Evolutionary conservation across 2,113 vertebrate species (phyloP), one percentile per base, ranked within the genome.

Genomic region (Azemiops feae): DNA sequence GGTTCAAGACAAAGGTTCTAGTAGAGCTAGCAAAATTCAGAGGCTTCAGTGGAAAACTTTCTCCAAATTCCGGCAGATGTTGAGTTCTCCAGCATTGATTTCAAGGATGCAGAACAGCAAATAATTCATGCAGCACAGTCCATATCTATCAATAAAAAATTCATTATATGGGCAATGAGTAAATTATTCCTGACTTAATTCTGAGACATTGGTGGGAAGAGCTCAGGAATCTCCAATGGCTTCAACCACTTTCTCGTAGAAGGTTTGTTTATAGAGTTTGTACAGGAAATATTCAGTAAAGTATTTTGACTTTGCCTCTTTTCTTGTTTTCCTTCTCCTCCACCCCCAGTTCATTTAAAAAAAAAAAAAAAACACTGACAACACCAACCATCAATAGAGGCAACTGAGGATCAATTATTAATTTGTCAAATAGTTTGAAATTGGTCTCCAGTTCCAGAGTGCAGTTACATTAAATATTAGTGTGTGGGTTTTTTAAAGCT

Each of bases 381-480:
- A 34, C 34, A 34, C 0, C 69, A 94, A 91, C 89, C 57, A 89
- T 85, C 53, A 58, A 94, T 93, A 95, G 64, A 60, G 85, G 1
- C 7, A 92, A 14, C 39, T 3, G 5, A n/a, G 64, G 57, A 69
- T 69, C 16, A 93, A 20, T 7, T 12, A 55, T 55, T 0, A 81
- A 8, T 92, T 7, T 43, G 86, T 53, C 27, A 94, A 90, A 74
- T 86, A 53, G 91, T 96, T 96, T 43, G 22, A 53, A 95, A 92
- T 5, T 81, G 4, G 4, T 94, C 5, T 89, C n/a, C n/a, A 60
- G 45, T 85, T 89, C 88, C 25, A 81, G 74, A 87, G 12, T 47
- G 27, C 74, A 53, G 45, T 88, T 94, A 64, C 34, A 22, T 94
- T 30, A 89, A 94, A 93, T 43, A 55, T 88, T n/a, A 54, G 50